Percentiles rank a stretch among this genome's conserved stretches.
Evolutionary conservation across 1,140 invertebrate species (phyloP).

Genomic region (Ruditapes philippinarum): DNA sequence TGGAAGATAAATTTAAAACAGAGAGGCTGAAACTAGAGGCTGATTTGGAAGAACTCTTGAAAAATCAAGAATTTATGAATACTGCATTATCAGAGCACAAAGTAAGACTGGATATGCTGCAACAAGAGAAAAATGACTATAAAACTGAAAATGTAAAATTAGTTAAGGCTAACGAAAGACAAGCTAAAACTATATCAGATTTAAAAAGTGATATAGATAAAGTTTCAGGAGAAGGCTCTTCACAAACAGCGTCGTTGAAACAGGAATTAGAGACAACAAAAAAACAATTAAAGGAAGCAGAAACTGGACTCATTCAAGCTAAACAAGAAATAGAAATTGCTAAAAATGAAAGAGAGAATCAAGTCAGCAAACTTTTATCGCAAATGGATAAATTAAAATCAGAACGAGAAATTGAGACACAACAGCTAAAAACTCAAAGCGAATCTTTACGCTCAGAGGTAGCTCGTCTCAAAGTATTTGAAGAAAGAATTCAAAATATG

Average conservation of each 20-base stretch:
- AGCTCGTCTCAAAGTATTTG: constrained; percentile 55
- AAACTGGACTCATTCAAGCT: constrained; percentile 41
- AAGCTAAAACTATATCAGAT: constrained; percentile 57
- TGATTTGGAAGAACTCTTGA: constrained; percentile 57
- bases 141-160: constrained; percentile 58
- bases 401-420: constrained; percentile 54
- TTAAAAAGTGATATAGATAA: constrained; percentile 47
- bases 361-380: constrained; percentile 51
- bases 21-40: constrained; percentile 54
- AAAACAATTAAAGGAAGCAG: constrained; percentile 45
- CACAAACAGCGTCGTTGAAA: neutral
- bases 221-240: constrained; percentile 23
- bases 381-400: constrained; percentile 57
- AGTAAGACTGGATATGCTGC: constrained; percentile 54
- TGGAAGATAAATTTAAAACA: constrained; percentile 26
- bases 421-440: constrained; percentile 60
- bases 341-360: constrained; percentile 59
- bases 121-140: constrained; percentile 58
- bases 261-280: constrained; percentile 17
- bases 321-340: constrained; percentile 56
- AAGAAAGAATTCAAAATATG: constrained; percentile 61
- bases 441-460: constrained; percentile 55
- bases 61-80: constrained; percentile 67
- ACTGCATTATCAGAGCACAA: constrained; percentile 60
- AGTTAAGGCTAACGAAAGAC: constrained; percentile 60